Conservation (phyloP, 2,113 vertebrate species). For the Coturnix japonica region DNA sequence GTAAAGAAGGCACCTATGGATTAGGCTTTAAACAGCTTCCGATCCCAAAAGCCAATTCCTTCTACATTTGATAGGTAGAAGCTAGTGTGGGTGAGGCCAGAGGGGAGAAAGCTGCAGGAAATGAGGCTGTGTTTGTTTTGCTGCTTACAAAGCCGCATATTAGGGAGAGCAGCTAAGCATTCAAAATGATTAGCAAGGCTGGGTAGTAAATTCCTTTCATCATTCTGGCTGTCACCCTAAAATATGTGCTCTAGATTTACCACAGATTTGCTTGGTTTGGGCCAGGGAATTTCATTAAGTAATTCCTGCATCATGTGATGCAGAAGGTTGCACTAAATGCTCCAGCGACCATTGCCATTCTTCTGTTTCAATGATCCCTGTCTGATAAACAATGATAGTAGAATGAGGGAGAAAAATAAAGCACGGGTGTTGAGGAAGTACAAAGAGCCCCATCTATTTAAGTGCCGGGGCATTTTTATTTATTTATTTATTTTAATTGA, state of each 20-base stretch:
- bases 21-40: background rate
- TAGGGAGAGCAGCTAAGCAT: conserved; percentile 41
- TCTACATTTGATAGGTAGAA: background rate
- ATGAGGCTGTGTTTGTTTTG: background rate
- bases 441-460: conserved; percentile 26
- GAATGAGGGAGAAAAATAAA: background rate
- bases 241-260: conserved; percentile 57
- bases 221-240: conserved; percentile 63
- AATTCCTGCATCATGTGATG: conserved; percentile 53
- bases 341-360: conserved; percentile 21
- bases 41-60: background rate
- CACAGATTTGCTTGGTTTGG: conserved; percentile 56
- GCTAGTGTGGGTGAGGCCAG: background rate
- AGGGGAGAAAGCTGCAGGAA: background rate
- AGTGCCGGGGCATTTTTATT: background rate
- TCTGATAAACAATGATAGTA: conserved; percentile 14
- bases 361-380: conserved; percentile 35
- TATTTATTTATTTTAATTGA: conserved; percentile 5
- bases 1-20: background rate
- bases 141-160: background rate
- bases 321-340: conserved; percentile 53
- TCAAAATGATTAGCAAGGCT: conserved; percentile 49
- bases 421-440: background rate
- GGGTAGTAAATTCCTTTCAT: conserved; percentile 63
- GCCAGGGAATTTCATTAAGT: conserved; percentile 64